phyloP scores from a whole-genome alignment of 2,888 invertebrate species.

The Scaptomyza cyrtandrae region DNA sequence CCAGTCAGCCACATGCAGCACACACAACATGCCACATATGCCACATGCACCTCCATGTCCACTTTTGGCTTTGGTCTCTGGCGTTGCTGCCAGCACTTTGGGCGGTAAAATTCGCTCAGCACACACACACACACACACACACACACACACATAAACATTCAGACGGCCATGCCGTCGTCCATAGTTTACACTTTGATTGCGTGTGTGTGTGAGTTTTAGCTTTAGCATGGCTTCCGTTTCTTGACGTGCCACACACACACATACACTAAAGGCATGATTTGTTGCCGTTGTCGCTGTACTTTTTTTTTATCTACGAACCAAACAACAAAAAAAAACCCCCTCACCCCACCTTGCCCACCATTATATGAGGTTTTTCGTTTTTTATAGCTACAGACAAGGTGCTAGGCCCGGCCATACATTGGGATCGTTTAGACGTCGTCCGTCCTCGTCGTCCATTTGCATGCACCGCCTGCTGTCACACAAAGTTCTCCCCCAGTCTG shows the following conservation, averaged over 20 bases:
- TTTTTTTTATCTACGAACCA: slow-evolving; percentile 4
- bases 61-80: slow-evolving; percentile 60
- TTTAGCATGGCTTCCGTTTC: slow-evolving; percentile 77
- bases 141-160: slow-evolving; percentile 38
- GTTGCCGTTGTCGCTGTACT: slow-evolving; percentile 41
- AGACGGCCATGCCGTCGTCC: slow-evolving; percentile 65
- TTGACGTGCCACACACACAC: slow-evolving; percentile 48
- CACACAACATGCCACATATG: slow-evolving; percentile 40
- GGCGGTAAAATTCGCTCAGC: slow-evolving; percentile 75
- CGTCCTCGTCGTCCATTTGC: slow-evolving; percentile 43
- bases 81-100: slow-evolving; percentile 76
- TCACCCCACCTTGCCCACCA: not conserved
- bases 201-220: slow-evolving; percentile 33
- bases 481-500: not conserved
- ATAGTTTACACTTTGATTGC: slow-evolving; percentile 74
- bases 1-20: slow-evolving; percentile 17
- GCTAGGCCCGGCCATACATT: slow-evolving; percentile 35
- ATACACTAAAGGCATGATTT: slow-evolving; percentile 51
- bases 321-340: not conserved
- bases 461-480: slow-evolving; percentile 24
- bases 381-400: slow-evolving; percentile 27
- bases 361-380: not conserved
- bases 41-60: slow-evolving; percentile 51
- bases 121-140: slow-evolving; percentile 31
- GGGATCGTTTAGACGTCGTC: slow-evolving; percentile 54